Percentiles rank a stretch among this genome's conserved stretches.
These are phyloP conservation scores for Operophtera brumata DNA, from an alignment of 2,888 invertebrate genomes.

Conservation along the genomic window DNA sequence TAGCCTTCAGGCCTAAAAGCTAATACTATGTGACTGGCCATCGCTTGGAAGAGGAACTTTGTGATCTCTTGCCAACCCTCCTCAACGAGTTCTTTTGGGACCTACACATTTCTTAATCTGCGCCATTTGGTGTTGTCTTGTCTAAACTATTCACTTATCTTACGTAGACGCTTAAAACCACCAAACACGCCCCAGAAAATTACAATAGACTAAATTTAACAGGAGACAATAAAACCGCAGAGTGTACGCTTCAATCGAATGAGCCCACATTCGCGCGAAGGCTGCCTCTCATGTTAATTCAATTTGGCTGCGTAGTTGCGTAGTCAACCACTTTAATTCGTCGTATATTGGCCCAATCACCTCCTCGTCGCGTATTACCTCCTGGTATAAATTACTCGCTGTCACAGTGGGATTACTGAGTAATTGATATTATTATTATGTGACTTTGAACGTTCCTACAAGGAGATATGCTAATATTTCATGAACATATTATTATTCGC, in stretches of 20 bases:
- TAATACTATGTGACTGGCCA: too few relatives aligned
- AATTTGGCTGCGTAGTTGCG: constrained; percentile 57
- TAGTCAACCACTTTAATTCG: constrained; percentile 47
- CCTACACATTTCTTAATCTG: background rate
- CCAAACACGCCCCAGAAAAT: constrained; percentile 19
- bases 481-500: constrained; percentile 3
- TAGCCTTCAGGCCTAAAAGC: too few relatives aligned
- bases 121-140: background rate
- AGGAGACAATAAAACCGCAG: constrained; percentile 47
- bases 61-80: background rate
- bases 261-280: constrained; percentile 25
- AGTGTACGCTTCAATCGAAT: constrained; percentile 14
- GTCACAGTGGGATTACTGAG: constrained; percentile 29
- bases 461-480: constrained; percentile 6
- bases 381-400: constrained; percentile 45
- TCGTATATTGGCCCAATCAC: constrained; percentile 54
- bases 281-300: constrained; percentile 62
- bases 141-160: background rate
- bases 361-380: constrained; percentile 38
- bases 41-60: background rate
- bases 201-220: constrained; percentile 31
- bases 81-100: background rate
- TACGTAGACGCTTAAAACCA: constrained; percentile 4
- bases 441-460: constrained; percentile 12
- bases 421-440: constrained; percentile 27